Base-by-base conservation (phyloP, 2,113 vertebrate genomes). In the Pelobates fuscus region DNA sequence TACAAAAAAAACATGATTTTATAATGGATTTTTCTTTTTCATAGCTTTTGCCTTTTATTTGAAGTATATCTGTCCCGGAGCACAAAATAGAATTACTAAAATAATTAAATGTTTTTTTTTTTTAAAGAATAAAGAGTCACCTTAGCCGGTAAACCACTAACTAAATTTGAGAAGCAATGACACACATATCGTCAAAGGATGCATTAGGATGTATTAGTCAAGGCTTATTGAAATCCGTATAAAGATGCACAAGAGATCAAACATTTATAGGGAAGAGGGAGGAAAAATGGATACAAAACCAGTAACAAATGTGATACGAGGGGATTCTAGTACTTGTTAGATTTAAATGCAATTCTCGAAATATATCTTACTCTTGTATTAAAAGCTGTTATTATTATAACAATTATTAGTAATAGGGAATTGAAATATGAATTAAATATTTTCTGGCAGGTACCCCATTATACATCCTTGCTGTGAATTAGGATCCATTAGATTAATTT, bases 101-200 rank as follows among this genome's bases (percentile, higher is more conserved):
- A 49, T 49, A 49, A 49, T 49, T 49, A 49, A 49, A 49, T 49
- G 44, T 49, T 49, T 18, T 49, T 15, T 49, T 49, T 49, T 18
- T 49, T 15, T 49, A 49, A 49, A 49, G 44, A 49, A 49, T 49
- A 49, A 49, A 49, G 44, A 14, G 44, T 17, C 44, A 14, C 12
- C 12, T 18, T 49, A 18, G 10, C 15, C 44, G 10, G 12, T 4
- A 18, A 49, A 49, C 44, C 44, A 15, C 44, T 5, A 14, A 49
- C 12, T 4, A 18, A 49, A 14, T 49, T 18, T 3, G 15, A 49
- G 17, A 49, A 18, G 12, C 10, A 12, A 49, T 17, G 44, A 14
- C 44, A 49, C 3, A 14, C 44, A 14, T 14, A 49, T 49, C 15
- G 12, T 17, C 44, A 2, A 49, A 49, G 17, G 12, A 14, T 14